A percentile compares a stretch with the other conserved stretches of the same genome.
phyloP scores from a whole-genome alignment of 2,888 invertebrate species.

The Terebella lapidaria region DNA sequence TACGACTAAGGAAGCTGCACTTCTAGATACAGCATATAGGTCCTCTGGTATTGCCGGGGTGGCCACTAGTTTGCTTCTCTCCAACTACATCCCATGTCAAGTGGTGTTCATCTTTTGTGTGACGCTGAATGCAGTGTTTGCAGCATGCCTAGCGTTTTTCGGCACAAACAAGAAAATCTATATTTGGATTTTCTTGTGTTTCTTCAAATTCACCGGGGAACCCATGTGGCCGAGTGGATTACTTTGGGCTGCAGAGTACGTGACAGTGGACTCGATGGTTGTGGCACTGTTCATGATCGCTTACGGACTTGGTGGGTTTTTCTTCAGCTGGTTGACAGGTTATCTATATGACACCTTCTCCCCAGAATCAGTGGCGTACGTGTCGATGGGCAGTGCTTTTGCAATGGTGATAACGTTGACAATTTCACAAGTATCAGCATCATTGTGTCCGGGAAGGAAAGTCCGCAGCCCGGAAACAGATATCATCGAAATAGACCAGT shows the following conservation, averaged over 20 bases:
- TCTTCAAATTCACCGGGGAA: neutral
- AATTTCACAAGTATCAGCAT: neutral
- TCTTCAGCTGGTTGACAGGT: neutral
- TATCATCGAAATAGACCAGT: no score
- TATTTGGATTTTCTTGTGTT: neutral
- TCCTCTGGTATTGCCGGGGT: neutral
- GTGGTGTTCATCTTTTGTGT: neutral
- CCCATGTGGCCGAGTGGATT: neutral
- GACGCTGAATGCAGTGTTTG: neutral
- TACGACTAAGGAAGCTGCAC: neutral
- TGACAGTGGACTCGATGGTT: neutral
- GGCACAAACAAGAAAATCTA: neutral
- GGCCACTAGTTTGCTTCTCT: neutral
- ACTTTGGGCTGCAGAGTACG: neutral
- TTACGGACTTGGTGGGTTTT: neutral
- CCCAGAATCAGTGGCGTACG: neutral
- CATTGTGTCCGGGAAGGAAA: no score
- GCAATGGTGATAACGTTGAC: neutral
- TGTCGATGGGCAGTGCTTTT: neutral
- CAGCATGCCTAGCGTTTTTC: neutral
- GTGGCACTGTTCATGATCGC: neutral
- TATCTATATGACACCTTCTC: neutral
- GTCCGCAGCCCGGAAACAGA: no score
- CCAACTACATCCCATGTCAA: neutral
- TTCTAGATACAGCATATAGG: neutral